Evolutionary conservation across 2,888 invertebrate species (phyloP).

Genomic region (Marasmarcha lunaedactyla): DNA sequence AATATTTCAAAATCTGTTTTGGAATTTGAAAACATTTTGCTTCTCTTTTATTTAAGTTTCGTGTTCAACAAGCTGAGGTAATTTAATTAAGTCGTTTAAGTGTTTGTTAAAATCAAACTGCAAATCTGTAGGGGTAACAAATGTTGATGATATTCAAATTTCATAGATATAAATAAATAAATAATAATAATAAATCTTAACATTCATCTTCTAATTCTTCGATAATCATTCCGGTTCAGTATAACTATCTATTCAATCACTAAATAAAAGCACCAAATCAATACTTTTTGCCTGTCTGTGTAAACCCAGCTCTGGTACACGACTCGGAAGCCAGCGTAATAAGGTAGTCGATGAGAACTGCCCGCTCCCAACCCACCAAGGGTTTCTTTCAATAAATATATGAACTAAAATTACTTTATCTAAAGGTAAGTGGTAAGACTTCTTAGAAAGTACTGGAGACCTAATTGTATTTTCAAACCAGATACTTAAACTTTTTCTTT

Average conservation of each 20-base stretch:
- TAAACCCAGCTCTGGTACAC: slow-evolving; percentile 4
- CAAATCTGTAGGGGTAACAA: no score
- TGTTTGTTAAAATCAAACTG: no score
- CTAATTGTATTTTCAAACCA: no score
- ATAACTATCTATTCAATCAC: no score
- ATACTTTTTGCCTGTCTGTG: not conserved
- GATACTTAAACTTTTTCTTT: no score
- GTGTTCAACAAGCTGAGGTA: not conserved
- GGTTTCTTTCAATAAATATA: slow-evolving; percentile 19
- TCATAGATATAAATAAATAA: no score
- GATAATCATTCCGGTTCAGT: no score
- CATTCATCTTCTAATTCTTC: no score
- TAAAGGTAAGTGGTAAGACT: slow-evolving; percentile 1
- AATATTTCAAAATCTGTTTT: not conserved
- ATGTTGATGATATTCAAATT: no score
- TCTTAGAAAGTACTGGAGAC: no score
- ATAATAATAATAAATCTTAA: no score
- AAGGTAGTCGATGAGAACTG: slow-evolving; percentile 38
- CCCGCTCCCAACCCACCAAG: slow-evolving; percentile 21
- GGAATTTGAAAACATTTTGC: not conserved
- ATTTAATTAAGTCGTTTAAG: not conserved
- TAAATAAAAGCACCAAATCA: no score
- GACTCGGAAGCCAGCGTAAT: slow-evolving; percentile 35
- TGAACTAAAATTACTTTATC: slow-evolving; percentile 21
- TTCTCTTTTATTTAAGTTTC: not conserved